A percentile compares a stretch with the other conserved stretches of the same genome.
Evolutionary conservation across 2,113 vertebrate species (phyloP).

Genomic region (Thermophis baileyi): DNA sequence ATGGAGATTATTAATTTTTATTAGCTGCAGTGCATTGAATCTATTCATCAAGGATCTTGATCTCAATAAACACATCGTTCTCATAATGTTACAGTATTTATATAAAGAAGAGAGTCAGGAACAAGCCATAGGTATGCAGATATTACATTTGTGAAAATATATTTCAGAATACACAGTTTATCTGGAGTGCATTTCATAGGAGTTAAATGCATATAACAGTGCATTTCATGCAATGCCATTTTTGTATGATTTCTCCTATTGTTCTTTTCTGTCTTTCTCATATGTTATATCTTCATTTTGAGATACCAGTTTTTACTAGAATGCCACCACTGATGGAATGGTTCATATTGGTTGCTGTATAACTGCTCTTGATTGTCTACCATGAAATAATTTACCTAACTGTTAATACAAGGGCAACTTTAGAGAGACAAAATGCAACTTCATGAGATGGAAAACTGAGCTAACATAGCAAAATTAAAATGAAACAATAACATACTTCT

Average conservation of each 20-base stretch:
- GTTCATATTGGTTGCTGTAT: background rate
- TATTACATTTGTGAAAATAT: background rate
- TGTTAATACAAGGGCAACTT: background rate
- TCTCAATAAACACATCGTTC: background rate
- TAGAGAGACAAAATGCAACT: conserved; percentile 12
- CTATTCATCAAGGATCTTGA: background rate
- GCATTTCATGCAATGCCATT: no score
- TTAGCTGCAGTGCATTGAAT: background rate
- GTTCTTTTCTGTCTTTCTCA: background rate
- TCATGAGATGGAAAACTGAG: background rate
- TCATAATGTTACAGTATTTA: background rate
- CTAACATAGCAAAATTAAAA: background rate
- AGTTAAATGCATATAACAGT: background rate
- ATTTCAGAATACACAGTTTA: background rate
- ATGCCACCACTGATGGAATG: conserved; percentile 4
- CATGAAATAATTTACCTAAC: background rate
- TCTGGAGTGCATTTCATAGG: background rate
- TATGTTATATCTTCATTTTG: conserved; percentile 15
- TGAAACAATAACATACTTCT: background rate
- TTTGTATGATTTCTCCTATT: background rate
- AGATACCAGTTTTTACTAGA: background rate
- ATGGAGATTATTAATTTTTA: background rate
- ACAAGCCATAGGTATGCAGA: background rate
- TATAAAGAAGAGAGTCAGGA: background rate
- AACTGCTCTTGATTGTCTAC: background rate